These are phyloP conservation scores for Notolepis coatsorum DNA, from an alignment of 2,797 vertebrate species.

Conservation along the genomic window DNA sequence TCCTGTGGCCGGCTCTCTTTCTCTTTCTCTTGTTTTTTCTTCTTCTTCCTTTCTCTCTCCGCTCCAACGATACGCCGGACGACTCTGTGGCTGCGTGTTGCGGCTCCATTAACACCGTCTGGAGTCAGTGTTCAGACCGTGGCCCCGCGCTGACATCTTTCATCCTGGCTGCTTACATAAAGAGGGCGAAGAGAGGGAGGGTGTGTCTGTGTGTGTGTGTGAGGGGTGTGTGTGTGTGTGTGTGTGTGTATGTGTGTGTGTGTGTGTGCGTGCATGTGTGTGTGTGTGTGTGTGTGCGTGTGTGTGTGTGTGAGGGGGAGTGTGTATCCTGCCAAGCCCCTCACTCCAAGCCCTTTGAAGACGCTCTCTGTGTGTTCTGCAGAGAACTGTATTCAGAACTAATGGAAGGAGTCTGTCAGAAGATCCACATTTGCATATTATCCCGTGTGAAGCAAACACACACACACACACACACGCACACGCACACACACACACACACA, in stretches of 20 bases:
- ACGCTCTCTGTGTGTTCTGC: conserved; percentile 49
- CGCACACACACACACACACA: not conserved
- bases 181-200: conserved; percentile 55
- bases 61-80: too few species aligned
- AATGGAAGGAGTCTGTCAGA: conserved; percentile 41
- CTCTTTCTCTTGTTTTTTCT: too few species aligned
- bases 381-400: conserved; percentile 58
- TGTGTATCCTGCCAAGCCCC: conserved; percentile 34
- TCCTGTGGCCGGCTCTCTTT: too few species aligned
- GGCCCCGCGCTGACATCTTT: conserved; percentile 20
- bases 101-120: conserved; percentile 12
- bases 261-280: conserved; percentile 10
- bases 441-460: conserved; percentile 44
- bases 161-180: conserved; percentile 32
- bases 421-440: conserved; percentile 56
- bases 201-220: not conserved
- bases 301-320: not conserved
- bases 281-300: conserved; percentile 1
- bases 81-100: not conserved
- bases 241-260: not conserved
- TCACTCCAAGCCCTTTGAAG: conserved; percentile 23
- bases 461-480: conserved; percentile 26
- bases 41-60: too few species aligned
- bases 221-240: conserved; percentile 18
- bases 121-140: conserved; percentile 33